Conservation (phyloP, 2,797 vertebrate species). For the Columba guinea region DNA sequence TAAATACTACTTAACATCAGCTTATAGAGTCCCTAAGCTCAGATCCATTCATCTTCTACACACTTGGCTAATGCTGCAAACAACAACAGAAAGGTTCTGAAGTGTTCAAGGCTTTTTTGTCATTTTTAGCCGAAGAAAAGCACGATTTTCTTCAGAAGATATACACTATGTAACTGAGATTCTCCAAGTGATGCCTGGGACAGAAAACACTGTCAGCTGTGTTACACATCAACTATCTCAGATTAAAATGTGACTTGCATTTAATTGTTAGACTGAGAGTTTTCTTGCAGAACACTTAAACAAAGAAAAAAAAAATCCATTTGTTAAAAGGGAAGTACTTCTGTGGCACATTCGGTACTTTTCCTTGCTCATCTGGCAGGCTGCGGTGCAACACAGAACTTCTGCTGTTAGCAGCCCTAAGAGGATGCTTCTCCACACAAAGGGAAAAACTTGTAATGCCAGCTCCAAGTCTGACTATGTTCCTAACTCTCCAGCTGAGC, state of each 20-base stretch:
- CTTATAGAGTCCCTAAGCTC: not conserved
- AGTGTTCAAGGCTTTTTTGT: not conserved
- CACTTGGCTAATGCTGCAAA: not conserved
- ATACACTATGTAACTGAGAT: not conserved
- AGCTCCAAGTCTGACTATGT: not conserved
- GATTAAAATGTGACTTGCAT: not conserved
- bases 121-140: not conserved
- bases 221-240: not conserved
- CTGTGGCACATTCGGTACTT: not conserved
- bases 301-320: not conserved
- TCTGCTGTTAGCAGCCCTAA: not conserved
- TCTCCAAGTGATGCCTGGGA: not conserved
- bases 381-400: not conserved
- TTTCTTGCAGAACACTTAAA: not conserved
- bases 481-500: not conserved
- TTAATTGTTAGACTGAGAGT: not conserved
- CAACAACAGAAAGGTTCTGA: not conserved
- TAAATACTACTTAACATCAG: not conserved
- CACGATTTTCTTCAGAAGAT: not conserved
- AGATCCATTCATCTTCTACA: not conserved
- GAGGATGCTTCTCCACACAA: not conserved
- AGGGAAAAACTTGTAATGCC: not conserved
- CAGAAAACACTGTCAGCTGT: not conserved
- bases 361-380: not conserved
- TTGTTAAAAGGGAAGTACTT: not conserved